Conservation (phyloP, 1,140 invertebrate species). For the Tetranychus cinnabarinus region DNA sequence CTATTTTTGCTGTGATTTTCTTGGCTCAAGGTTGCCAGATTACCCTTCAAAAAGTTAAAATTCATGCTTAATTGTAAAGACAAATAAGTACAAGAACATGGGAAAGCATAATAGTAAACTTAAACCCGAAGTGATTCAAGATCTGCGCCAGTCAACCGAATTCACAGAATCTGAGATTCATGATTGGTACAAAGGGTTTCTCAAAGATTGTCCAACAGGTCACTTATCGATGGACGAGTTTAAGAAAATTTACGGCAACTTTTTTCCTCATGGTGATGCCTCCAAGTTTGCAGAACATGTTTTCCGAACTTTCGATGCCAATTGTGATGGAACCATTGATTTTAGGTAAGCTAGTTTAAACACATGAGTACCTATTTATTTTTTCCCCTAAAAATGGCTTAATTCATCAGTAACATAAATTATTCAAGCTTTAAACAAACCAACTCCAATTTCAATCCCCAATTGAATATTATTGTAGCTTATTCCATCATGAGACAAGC, state of each 20-base stretch:
- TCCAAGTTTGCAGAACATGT: constrained; percentile 98
- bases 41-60: too few relatives aligned
- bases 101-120: constrained; percentile 8
- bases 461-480: too few relatives aligned
- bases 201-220: constrained; percentile 76
- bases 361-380: background rate
- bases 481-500: background rate
- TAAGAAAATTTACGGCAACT: constrained; percentile 96
- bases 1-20: too few relatives aligned
- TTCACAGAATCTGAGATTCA: constrained; percentile 9
- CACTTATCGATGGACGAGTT: constrained; percentile 89
- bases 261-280: constrained; percentile 88
- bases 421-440: too few relatives aligned
- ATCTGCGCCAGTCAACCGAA: constrained; percentile 11
- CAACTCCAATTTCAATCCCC: too few relatives aligned
- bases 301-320: constrained; percentile 91
- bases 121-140: constrained; percentile 8
- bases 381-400: too few relatives aligned
- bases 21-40: too few relatives aligned
- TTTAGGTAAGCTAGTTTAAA: constrained; percentile 33
- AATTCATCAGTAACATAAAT: background rate
- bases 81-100: background rate
- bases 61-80: too few relatives aligned
- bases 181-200: constrained; percentile 32
- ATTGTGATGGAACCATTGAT: constrained; percentile 88